phyloP scores from a whole-genome alignment of 1,140 invertebrate species.

The Brachionus calyciflorus region DNA sequence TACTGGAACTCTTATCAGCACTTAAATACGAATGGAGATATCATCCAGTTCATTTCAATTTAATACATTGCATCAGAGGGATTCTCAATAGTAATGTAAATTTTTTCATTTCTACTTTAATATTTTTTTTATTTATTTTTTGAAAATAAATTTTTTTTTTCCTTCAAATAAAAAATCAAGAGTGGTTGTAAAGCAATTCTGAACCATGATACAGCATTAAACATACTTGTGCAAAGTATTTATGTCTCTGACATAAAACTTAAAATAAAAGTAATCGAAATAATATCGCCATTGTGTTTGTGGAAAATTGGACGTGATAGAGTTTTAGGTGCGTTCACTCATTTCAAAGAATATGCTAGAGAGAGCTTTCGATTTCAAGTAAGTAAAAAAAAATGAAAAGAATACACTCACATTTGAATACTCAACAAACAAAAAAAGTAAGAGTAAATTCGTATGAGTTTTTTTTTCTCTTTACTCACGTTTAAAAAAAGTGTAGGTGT shows the following conservation, averaged over 20 bases:
- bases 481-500: slow-evolving; percentile 17
- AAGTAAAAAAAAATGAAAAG: too few relatives aligned
- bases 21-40: slow-evolving; percentile 25
- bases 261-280: slow-evolving; percentile 43
- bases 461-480: too few relatives aligned
- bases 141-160: too few relatives aligned
- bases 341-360: slow-evolving; percentile 13
- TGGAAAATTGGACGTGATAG: slow-evolving; percentile 36
- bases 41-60: slow-evolving; percentile 8
- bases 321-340: slow-evolving; percentile 35
- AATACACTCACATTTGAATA: too few relatives aligned
- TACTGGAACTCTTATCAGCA: not conserved
- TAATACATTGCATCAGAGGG: slow-evolving; percentile 7
- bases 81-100: slow-evolving; percentile 28
- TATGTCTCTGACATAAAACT: slow-evolving; percentile 21
- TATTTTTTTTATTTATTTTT: not conserved
- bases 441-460: too few relatives aligned
- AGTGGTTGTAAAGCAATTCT: slow-evolving; percentile 16
- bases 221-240: slow-evolving; percentile 21
- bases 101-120: not conserved
- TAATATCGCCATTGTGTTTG: slow-evolving; percentile 37
- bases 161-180: not conserved
- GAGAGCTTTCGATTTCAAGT: slow-evolving; percentile 37
- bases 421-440: too few relatives aligned
- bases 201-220: slow-evolving; percentile 30